Evolutionary conservation across 1,140 invertebrate genomes (phyloP).

Genomic region (Drosophila bipectinata): DNA sequence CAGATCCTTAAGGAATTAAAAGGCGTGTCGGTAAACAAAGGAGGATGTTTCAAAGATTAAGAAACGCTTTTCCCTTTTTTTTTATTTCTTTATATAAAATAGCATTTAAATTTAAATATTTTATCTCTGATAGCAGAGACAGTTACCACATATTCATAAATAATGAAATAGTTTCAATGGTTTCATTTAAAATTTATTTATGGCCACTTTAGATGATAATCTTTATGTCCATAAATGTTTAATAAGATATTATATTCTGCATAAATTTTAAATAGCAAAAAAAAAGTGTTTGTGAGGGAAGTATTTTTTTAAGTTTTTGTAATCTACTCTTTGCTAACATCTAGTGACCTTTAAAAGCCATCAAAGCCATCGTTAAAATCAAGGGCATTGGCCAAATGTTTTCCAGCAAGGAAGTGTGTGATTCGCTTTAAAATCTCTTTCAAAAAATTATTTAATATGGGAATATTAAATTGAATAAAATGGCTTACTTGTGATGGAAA

Average conservation of each 20-base stretch:
- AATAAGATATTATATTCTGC: neutral
- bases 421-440: no score
- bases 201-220: neutral
- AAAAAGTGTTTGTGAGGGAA: no score
- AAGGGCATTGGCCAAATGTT: slow-evolving; percentile 8
- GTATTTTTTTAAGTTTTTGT: no score
- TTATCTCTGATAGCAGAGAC: no score
- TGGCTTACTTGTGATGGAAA: neutral
- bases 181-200: slow-evolving; percentile 23
- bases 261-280: neutral
- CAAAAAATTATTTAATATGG: neutral
- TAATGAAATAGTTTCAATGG: slow-evolving; percentile 18
- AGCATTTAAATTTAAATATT: neutral
- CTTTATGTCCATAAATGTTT: neutral
- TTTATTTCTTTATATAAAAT: neutral
- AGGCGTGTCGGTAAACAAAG: neutral
- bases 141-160: neutral
- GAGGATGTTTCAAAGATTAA: neutral
- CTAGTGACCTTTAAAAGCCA: slow-evolving; percentile 27
- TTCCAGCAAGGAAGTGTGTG: slow-evolving; percentile 9
- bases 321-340: neutral
- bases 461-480: neutral
- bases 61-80: neutral
- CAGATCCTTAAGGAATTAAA: neutral
- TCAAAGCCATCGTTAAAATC: slow-evolving; percentile 17